Base-by-base conservation (phyloP, 2,888 invertebrate genomes). In the Diaphora mendica region DNA sequence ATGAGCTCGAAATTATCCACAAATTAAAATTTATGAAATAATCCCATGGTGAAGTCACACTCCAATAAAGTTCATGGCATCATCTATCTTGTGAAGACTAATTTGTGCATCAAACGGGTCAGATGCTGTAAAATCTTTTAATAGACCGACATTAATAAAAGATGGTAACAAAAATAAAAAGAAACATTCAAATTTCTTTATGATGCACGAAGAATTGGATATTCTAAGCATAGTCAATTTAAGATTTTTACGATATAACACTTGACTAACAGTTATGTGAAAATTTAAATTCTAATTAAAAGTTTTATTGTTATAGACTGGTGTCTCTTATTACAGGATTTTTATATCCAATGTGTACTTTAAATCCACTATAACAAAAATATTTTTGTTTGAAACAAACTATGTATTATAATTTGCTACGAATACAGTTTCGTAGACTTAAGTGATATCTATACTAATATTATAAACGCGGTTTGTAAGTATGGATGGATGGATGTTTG, bases 71-170 rank as follows among this genome's bases (percentile, higher is more conserved):
- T 74, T 83, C 88, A 89, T 86, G 80, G 89, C 87, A 90, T 87
- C 88, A 90, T 93, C 88, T 90, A 90, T 90, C 85, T 90, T 84
- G 79, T 80, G 84, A 85, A 82, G 84, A 90, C 89, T 91, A 92
- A 94, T 94, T 92, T 92, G 93, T 93, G 91, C 90, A 89, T 85
- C 87, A 83, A 90, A 91, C 90, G 81, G 88, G 89, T 92, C 90
- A 81, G 77, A 77, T 86, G 88, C 89, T 87, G 92, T 94, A 94
- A 93, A 94, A 85, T 86, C 88, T 88, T 89, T 89, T 93, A 94
- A 94, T 93, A 93, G 92, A 91, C 88, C 89, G 87, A 91, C 91
- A 91, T 92, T 91, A 91, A 93, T 92, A 93, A 93, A 92, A 89
- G 87, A 86, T 87, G 86, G 82, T 79, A 85, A 90, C 87, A 89